A percentile compares a stretch with the other conserved stretches of the same genome.
Conservation (phyloP, 1,140 invertebrate species). For the Meteorus sp. region DNA sequence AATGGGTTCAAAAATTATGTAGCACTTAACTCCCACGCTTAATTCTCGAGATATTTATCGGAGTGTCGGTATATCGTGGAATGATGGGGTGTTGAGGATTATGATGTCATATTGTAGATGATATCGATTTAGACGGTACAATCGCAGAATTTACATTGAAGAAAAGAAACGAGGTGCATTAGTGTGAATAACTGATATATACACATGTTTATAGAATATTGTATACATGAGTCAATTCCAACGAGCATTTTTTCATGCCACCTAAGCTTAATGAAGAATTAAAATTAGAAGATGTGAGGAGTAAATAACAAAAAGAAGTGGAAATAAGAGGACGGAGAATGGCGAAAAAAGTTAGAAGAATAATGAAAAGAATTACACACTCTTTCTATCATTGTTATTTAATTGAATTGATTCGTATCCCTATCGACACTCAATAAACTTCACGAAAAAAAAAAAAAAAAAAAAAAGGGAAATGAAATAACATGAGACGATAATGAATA, state of each 20-base stretch:
- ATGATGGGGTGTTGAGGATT: slow-evolving; percentile 22
- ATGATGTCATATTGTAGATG: slow-evolving; percentile 26
- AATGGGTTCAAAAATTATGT: slow-evolving; percentile 22
- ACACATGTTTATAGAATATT: too few species aligned
- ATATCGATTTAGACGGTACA: background rate
- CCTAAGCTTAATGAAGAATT: slow-evolving; percentile 52
- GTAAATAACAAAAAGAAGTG: slow-evolving; percentile 25
- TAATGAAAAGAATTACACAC: slow-evolving; percentile 35
- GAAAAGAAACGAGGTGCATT: background rate
- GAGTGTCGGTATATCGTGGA: slow-evolving; percentile 25
- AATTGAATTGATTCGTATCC: slow-evolving; percentile 53
- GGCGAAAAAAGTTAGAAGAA: slow-evolving; percentile 26
- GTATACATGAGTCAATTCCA: slow-evolving; percentile 59
- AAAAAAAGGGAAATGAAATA: slow-evolving; percentile 38
- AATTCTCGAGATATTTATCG: slow-evolving; percentile 25
- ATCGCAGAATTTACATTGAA: background rate
- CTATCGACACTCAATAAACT: slow-evolving; percentile 50
- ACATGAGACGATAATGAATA: slow-evolving; percentile 35
- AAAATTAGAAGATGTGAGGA: slow-evolving; percentile 26
- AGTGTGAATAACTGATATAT: background rate
- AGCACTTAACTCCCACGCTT: slow-evolving; percentile 31
- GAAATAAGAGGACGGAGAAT: slow-evolving; percentile 23
- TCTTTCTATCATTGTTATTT: slow-evolving; percentile 57
- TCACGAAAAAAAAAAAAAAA: too few species aligned
- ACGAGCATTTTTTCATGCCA: slow-evolving; percentile 60